Evolutionary conservation across 1,140 invertebrate genomes (phyloP), one percentile per base, ranked within the genome.

Genomic region (Halesus radiatus): DNA sequence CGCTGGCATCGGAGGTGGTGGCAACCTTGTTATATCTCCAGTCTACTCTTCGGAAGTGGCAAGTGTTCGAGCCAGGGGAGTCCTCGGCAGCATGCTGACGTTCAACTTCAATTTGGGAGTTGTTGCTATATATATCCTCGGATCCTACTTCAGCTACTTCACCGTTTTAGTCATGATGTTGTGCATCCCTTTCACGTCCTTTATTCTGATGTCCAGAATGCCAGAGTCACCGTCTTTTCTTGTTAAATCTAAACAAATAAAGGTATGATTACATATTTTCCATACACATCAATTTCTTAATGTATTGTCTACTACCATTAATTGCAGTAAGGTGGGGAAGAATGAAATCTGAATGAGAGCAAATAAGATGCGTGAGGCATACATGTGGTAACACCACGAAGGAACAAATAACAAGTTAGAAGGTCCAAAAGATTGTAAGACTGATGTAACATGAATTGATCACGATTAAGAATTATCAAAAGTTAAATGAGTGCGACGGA

Each of bases 31-130:
- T 22, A 68, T 90, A n/a, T 85, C 87, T 0, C 90, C 92, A 0
- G 84, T 92, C 3, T 94, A 94, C 84, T 86, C 93, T 1, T 88
- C 90, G 3, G 93, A 94, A 85, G 91, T 92, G 0, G 86, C 91
- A 0, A 87, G 90, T 3, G 89, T 90, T 50, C 86, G 87, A 18
- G 88, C 91, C 6, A 85, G 93, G 52, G 93, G 93, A 0, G 85
- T 88, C 29, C 77, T 93, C 3, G 91, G 91, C 1, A 90, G 91
- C 8, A 85, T 91, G 6, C 1, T 90, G 26, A 81, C 87, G 0
- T 85, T 94, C n/a, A 85, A 88, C 5, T 85, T 92, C 16, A 93
- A 92, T 58, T 82, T 90, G 8, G 93, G 93, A 1, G 90, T 93
- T 45, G 82, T 93, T 0, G 5, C 88, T 1, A 89, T 90, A 20